Percentiles rank a stretch among this genome's conserved stretches.
Evolutionary conservation across 2,888 invertebrate species (phyloP).

Genomic region (Elysia crispata): DNA sequence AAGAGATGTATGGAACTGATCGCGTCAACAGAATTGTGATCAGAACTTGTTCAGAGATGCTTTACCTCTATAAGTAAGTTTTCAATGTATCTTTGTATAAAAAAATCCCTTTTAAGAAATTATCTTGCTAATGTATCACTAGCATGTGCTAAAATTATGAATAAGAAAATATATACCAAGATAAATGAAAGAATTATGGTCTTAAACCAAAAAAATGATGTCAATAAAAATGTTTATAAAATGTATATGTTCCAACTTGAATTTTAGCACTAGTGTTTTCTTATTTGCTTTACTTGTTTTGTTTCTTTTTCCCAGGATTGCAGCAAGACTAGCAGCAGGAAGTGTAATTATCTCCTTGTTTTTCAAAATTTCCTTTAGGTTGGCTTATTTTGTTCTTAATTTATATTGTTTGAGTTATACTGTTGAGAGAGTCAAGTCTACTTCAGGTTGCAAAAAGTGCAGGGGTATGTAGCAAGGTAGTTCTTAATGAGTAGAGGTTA

Average conservation of each 20-base stretch:
- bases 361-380: too few relatives aligned
- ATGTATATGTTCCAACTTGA: too few relatives aligned
- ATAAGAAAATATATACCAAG: neutral
- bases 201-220: too few relatives aligned
- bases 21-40: constrained; percentile 63
- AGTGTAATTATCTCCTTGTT: neutral
- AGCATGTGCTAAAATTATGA: neutral
- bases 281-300: neutral
- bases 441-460: too few relatives aligned
- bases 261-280: too few relatives aligned
- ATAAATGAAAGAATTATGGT: neutral
- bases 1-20: constrained; percentile 64
- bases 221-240: too few relatives aligned
- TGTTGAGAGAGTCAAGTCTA: too few relatives aligned
- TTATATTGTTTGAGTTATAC: too few relatives aligned
- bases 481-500: too few relatives aligned
- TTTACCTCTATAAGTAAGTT: constrained; percentile 65
- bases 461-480: too few relatives aligned
- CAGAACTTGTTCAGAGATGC: constrained; percentile 61
- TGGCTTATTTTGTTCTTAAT: too few relatives aligned
- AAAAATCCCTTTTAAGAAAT: too few relatives aligned
- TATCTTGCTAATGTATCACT: neutral
- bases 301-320: constrained; percentile 51
- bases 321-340: constrained; percentile 57
- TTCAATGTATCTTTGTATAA: constrained; percentile 3